Conservation (phyloP, 2,797 vertebrate genomes). For the Protosalanx chinensis region DNA sequence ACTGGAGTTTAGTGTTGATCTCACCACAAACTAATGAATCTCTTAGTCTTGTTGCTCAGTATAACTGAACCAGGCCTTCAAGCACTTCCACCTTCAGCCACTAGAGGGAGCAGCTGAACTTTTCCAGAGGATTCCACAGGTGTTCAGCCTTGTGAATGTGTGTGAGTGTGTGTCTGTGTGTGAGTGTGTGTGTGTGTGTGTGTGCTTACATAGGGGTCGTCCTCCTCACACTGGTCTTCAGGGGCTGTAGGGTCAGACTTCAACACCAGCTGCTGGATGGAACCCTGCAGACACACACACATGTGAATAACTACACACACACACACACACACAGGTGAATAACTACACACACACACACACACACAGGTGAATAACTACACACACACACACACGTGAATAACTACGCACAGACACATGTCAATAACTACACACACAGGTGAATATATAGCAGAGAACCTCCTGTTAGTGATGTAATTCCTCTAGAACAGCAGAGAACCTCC, state of each 20-base stretch:
- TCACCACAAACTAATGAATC: background rate
- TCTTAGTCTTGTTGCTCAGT: background rate
- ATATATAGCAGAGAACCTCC: no score
- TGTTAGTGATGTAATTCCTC: no score
- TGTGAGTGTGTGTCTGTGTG: background rate
- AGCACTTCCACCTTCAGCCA: constrained; percentile 26
- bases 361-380: background rate
- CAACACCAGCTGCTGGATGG: constrained; percentile 88
- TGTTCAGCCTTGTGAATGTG: background rate
- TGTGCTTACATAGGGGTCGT: constrained; percentile 86
- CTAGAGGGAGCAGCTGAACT: constrained; percentile 49
- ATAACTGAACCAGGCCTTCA: constrained; percentile 8
- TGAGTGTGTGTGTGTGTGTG: background rate
- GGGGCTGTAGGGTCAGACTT: constrained; percentile 79
- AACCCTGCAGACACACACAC: constrained; percentile 74
- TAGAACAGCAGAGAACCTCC: background rate
- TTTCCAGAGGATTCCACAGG: background rate
- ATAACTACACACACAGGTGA: no score
- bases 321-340: background rate
- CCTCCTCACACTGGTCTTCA: constrained; percentile 89
- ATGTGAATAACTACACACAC: background rate
- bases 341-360: background rate
- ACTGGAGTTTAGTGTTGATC: background rate
- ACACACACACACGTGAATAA: no score
- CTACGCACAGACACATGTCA: no score